Evolutionary conservation across 1,140 invertebrate genomes (phyloP).

Genomic region (Hesperophylax magnus): DNA sequence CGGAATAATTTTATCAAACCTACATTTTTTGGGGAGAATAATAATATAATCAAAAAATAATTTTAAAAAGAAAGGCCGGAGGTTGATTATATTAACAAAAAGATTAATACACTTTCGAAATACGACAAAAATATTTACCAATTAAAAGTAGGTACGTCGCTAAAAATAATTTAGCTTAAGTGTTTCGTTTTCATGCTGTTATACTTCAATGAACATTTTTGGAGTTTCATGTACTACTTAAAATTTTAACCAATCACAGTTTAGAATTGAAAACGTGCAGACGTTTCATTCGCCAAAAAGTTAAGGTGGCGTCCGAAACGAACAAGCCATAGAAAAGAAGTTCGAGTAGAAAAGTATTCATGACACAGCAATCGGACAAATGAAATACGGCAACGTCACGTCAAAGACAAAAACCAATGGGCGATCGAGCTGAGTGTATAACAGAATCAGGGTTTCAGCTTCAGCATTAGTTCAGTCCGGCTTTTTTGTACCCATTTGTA

Average conservation of each 20-base stretch:
- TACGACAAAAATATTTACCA: not conserved
- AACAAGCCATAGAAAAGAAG: constrained; percentile 19
- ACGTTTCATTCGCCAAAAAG: not conserved
- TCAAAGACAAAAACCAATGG: constrained; percentile 59
- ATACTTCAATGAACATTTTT: not conserved
- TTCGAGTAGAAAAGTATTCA: constrained; percentile 48
- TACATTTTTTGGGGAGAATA: too few species aligned
- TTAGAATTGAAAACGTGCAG: not conserved
- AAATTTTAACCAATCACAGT: not conserved
- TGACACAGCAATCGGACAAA: constrained; percentile 64
- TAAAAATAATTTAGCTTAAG: not conserved
- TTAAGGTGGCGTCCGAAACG: not conserved
- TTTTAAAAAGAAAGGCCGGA: too few species aligned
- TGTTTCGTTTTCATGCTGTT: not conserved
- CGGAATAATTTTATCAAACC: too few species aligned
- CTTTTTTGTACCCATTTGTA: constrained; percentile 35
- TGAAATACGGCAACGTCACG: constrained; percentile 73
- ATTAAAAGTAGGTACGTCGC: not conserved
- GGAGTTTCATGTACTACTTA: not conserved
- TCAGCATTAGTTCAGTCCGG: constrained; percentile 61
- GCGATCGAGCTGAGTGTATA: constrained; percentile 25
- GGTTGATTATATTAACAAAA: not conserved
- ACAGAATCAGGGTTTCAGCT: constrained; percentile 41
- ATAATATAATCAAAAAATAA: too few species aligned
- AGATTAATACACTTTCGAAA: not conserved